A percentile compares a stretch with the other conserved stretches of the same genome.
These are phyloP conservation scores for Conops quadrifasciatus DNA, from an alignment of 2,888 invertebrate species.

Conservation along the genomic window DNA sequence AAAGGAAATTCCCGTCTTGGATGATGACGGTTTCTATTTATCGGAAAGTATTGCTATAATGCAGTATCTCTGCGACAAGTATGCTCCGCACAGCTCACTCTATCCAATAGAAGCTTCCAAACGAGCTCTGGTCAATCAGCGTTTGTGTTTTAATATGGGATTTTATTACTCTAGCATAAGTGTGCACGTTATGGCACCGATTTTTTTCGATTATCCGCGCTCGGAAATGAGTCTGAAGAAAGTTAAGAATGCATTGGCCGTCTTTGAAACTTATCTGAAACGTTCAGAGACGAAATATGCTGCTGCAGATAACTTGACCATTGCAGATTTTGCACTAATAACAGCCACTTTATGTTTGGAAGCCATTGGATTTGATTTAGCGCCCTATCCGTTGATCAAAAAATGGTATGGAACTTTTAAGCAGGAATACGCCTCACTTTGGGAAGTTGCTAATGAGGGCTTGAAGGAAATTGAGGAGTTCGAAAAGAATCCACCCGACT, in stretches of 20 bases:
- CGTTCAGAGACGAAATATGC: constrained; percentile 72
- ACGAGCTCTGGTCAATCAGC: constrained; percentile 80
- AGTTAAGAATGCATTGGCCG: constrained; percentile 72
- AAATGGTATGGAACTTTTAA: constrained; percentile 80
- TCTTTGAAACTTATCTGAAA: constrained; percentile 74
- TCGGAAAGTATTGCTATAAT: constrained; percentile 77
- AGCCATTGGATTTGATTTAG: constrained; percentile 74
- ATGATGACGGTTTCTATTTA: constrained; percentile 80
- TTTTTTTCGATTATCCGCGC: constrained; percentile 79
- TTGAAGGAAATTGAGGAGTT: constrained; percentile 76
- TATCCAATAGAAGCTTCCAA: constrained; percentile 77
- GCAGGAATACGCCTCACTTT: constrained; percentile 72
- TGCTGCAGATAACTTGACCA: constrained; percentile 75
- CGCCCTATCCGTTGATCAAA: constrained; percentile 69
- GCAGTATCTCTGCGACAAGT: constrained; percentile 80
- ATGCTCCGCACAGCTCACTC: constrained; percentile 71
- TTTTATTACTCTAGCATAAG: constrained; percentile 77
- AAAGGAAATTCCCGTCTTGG: constrained; percentile 80
- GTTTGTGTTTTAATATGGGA: constrained; percentile 79
- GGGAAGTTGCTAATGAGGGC: constrained; percentile 75
- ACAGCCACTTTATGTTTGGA: constrained; percentile 79
- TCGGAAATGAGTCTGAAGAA: constrained; percentile 75
- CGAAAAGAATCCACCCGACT: constrained; percentile 77
- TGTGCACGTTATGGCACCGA: constrained; percentile 71
- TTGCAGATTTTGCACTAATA: constrained; percentile 78